Evolutionary conservation across 30 jellyfish, hydroid and myxozoan genomes (phyloP).

Genomic region (Rhopilema esculentum): DNA sequence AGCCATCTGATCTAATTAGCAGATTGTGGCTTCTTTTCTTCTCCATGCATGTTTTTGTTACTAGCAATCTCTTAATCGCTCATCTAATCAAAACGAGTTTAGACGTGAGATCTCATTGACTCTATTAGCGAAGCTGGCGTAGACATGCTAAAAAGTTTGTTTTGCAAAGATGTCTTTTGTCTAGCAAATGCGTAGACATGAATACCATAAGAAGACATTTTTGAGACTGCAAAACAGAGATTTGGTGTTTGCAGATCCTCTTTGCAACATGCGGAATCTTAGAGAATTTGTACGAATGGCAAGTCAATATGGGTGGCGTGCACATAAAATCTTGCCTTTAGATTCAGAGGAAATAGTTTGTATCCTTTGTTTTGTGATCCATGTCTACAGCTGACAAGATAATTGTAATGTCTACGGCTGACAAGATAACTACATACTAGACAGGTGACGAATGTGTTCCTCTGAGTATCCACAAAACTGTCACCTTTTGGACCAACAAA

Average conservation of each 20-base stretch:
- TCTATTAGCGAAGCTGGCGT: background rate
- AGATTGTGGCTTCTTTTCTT: slow-evolving; percentile 32
- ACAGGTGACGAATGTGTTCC: too few relatives aligned
- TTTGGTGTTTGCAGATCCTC: background rate
- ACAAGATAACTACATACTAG: too few relatives aligned
- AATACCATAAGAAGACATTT: background rate
- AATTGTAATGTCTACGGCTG: too few relatives aligned
- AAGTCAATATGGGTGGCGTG: too few relatives aligned
- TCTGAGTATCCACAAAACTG: too few relatives aligned
- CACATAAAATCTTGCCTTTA: too few relatives aligned
- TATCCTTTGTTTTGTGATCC: too few relatives aligned
- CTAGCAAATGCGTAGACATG: background rate
- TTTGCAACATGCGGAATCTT: background rate
- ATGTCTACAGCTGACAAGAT: too few relatives aligned
- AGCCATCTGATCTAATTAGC: slow-evolving; percentile 19
- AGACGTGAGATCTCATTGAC: slow-evolving; percentile 22
- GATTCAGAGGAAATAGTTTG: too few relatives aligned
- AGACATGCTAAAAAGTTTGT: background rate
- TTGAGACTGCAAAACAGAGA: background rate
- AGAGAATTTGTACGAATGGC: background rate
- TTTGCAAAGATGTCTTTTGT: background rate
- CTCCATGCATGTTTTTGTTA: background rate
- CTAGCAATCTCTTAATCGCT: slow-evolving; percentile 13
- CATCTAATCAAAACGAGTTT: slow-evolving; percentile 16
- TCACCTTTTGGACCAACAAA: too few relatives aligned